Base-by-base conservation (phyloP, 2,888 invertebrate species). In the Zele albiditarsus region DNA sequence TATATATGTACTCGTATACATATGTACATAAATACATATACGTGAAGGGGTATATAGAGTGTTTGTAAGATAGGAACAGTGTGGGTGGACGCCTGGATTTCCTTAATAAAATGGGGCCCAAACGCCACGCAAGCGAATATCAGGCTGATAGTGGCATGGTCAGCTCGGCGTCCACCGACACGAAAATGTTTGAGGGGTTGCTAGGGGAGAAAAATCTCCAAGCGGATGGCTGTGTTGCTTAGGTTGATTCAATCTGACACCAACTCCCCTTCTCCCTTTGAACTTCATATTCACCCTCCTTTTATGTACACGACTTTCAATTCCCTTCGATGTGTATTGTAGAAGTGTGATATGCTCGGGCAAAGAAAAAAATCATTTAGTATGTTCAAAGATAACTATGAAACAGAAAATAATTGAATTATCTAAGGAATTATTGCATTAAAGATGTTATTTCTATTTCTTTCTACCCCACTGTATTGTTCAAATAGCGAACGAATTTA, bases 71-170 rank as follows among this genome's bases (percentile, higher is more conserved):
- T 72, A 66, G 67, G 25, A 27, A 58, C n/a, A 67, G 73, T 66
- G 72, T 78, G 60, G 77, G 76, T 81, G 78, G 78, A 81, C 80
- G 73, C 72, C 33, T 81, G 82, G 84, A 86, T 88, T 88, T 87
- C 84, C 87, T 87, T 88, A 87, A 88, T 88, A 88, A 88, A 88
- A 87, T 85, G 83, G 82, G 85, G 85, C 85, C 86, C 86, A 86
- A 88, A 87, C 83, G 88, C 88, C 85, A 83, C 85, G 88, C 88
- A 84, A 88, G 87, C 88, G 85, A 87, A 88, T 88, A 88, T 88
- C 87, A 82, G 81, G 87, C 85, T 84, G 87, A 88, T 88, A 87
- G 87, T 84, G 83, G 85, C 84, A 84, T 81, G 87, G 87, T 87
- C 87, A 87, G 84, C 87, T 86, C 83, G 74, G 78, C 72, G 84